Evolutionary conservation across 1,140 invertebrate species (phyloP), one percentile per base, ranked within the genome.

Genomic region (Heliconius nattereri): DNA sequence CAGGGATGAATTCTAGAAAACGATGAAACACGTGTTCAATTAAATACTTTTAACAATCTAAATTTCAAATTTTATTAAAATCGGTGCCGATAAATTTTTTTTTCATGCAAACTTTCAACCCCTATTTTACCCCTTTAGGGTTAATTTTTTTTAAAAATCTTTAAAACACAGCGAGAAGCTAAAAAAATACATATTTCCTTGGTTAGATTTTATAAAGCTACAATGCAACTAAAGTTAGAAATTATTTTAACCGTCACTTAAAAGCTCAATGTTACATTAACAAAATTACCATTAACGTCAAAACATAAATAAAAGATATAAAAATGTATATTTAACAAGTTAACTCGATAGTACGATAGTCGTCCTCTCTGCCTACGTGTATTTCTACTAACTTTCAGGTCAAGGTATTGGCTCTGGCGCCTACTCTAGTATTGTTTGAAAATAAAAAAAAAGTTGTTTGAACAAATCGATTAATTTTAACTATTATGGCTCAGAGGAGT

Each of bases 361-460:
- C 26, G 60, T 66, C 13, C 60, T 66, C 57, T 66, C 57, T 66
- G 60, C 60, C 60, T 66, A 66, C 60, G 26, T 3, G 9, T 66
- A 29, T 66, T 26, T 57, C 54, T 57, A 57, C n/a, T 23, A 57
- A 57, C 54, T 66, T 66, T 66, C 60, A 29, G 60, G 60, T 66
- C 60, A 66, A 66, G 60, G 60, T 16, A 29, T 66, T 29, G 29
- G 60, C 1, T 66, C 9, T 29, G 60, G 26, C 60, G 60, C 60
- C 9, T 66, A 7, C 60, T 66, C 60, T 66, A n/a, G 54, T n/a
- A 57, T 66, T 66, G 60, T 66, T 66, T 29, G 13, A 23, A 26
- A 23, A 29, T n/a, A 60, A 60, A 3, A 66, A 29, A 23, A 16
- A 29, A 26, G 60, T 66, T 66, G 23, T 66, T 66, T 66, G 26